Conservation (phyloP, 2,113 vertebrate species). For the Choloepus hoffmanni region DNA sequence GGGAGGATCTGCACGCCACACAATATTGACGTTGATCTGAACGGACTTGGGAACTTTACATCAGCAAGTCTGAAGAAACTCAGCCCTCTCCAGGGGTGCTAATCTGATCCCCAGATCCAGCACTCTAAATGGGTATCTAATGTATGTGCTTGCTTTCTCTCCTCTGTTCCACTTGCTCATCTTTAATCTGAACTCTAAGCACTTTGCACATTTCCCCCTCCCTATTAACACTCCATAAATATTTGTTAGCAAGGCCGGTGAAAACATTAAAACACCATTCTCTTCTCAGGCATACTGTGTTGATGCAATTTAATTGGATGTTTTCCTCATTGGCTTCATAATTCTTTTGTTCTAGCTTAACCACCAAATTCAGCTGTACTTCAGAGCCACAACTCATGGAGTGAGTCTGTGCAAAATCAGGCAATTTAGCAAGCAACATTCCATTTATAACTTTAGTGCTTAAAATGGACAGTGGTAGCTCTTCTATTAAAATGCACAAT, state of each 20-base stretch:
- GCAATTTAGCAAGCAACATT: conserved; percentile 63
- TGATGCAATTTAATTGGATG: conserved; percentile 18
- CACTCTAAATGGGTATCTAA: accelerated
- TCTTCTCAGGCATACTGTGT: not conserved
- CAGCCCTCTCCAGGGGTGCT: not conserved
- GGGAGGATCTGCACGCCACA: not conserved
- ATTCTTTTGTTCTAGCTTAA: conserved; percentile 52
- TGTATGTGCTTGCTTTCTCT: not conserved
- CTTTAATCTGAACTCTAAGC: not conserved
- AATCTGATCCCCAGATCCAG: not conserved
- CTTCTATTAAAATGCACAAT: not conserved
- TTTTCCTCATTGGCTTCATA: conserved; percentile 3
- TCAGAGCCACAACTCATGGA: not conserved
- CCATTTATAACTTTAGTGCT: conserved; percentile 56
- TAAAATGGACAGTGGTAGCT: not conserved
- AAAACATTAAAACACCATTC: not conserved
- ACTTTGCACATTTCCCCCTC: not conserved
- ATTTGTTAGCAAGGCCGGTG: not conserved
- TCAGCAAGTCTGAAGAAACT: not conserved
- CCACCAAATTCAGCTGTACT: not conserved
- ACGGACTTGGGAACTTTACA: not conserved
- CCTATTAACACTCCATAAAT: not conserved
- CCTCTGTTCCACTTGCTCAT: not conserved
- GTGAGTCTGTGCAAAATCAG: conserved; percentile 54
- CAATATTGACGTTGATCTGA: not conserved